Evolutionary conservation across 2,888 invertebrate genomes (phyloP).

Genomic region (Palloptera scutellata): DNA sequence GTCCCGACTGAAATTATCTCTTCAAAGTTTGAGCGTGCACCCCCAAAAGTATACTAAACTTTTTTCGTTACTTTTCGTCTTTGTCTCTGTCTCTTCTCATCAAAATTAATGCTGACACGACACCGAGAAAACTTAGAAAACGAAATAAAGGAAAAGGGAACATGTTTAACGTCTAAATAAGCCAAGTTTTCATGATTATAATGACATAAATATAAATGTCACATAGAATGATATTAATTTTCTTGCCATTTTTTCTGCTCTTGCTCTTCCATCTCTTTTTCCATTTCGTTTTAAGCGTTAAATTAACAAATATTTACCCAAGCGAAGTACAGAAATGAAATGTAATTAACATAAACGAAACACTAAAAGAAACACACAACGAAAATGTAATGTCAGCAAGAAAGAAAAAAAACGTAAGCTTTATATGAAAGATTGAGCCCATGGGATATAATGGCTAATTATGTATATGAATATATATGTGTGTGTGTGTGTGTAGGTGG

Average conservation of each 20-base stretch:
- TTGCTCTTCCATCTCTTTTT: not conserved
- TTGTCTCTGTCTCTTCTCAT: no score
- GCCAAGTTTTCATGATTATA: not conserved
- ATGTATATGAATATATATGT: slow-evolving; percentile 1
- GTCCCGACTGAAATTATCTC: no score
- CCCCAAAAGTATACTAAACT: not conserved
- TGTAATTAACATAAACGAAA: not conserved
- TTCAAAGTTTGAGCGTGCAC: not conserved
- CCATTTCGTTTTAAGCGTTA: no score
- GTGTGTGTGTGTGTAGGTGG: not conserved
- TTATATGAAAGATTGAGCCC: no score
- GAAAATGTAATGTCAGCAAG: not conserved
- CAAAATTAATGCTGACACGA: not conserved
- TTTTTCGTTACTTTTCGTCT: not conserved
- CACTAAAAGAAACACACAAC: not conserved
- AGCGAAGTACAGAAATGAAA: no score
- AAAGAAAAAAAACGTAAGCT: not conserved
- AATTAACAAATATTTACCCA: no score
- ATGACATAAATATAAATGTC: not conserved
- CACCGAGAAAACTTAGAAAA: not conserved
- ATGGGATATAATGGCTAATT: no score
- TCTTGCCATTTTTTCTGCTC: not conserved
- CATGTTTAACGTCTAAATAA: slow-evolving; percentile 3
- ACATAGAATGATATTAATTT: not conserved
- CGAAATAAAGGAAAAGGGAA: not conserved